A percentile compares a stretch with the other conserved stretches of the same genome.
Evolutionary conservation across 2,113 vertebrate genomes (phyloP).

Genomic region (Patagioenas fasciata): DNA sequence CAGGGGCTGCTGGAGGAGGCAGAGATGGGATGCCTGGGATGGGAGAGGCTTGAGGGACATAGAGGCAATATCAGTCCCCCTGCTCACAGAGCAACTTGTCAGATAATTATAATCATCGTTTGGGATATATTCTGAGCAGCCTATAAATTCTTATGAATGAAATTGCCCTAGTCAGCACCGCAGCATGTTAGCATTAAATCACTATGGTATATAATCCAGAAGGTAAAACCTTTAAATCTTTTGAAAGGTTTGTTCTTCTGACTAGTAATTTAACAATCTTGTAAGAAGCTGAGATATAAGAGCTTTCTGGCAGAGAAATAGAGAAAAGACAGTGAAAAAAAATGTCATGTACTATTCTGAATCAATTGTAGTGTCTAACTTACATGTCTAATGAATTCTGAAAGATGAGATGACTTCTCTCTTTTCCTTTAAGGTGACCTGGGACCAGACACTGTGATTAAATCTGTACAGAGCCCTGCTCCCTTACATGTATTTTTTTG

Average conservation of each 20-base stretch:
- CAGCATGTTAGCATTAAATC: slow-evolving; percentile 3
- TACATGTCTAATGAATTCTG: slow-evolving; percentile 20
- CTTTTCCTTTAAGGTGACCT: neutral
- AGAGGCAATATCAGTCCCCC: neutral
- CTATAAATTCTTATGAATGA: slow-evolving; percentile 1
- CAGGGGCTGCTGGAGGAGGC: neutral
- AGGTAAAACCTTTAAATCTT: slow-evolving; percentile 19
- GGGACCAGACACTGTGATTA: neutral
- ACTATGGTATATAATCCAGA: neutral
- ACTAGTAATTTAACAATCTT: slow-evolving; percentile 5
- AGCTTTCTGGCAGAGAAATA: slow-evolving; percentile 36
- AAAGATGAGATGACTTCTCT: neutral
- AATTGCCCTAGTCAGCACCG: neutral
- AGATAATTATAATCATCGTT: slow-evolving; percentile 17
- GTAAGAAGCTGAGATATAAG: slow-evolving; percentile 13
- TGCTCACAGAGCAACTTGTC: neutral
- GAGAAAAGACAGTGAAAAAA: slow-evolving; percentile 15
- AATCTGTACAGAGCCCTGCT: neutral
- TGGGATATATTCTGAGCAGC: neutral
- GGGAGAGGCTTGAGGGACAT: neutral
- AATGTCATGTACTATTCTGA: neutral
- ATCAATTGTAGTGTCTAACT: neutral
- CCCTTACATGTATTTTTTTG: neutral
- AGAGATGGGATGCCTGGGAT: neutral
- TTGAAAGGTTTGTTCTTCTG: slow-evolving; percentile 23